Base-by-base conservation (phyloP, 1,140 invertebrate species). In the Chironomus striatipennis region DNA sequence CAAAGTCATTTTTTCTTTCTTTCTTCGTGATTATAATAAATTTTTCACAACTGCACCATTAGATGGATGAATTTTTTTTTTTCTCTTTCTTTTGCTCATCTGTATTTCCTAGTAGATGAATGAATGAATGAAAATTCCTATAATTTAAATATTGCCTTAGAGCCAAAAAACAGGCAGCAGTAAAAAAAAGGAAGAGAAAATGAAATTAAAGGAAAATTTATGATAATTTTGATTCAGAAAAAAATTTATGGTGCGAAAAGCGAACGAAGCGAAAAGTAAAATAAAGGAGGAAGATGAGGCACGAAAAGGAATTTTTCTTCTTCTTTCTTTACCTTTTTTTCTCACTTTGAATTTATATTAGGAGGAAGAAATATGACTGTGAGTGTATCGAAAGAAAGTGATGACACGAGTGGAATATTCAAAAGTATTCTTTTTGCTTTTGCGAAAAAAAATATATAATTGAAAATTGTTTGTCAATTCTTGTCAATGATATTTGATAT, bases 191-290 rank as follows among this genome's bases (percentile, higher is more conserved):
- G 10, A 43, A 47, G 43, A 67, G 7, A 20, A 67, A 67, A 67
- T 67, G 17, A 67, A 67, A 67, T 67, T 67, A 67, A 67, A 67
- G n/a, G 64, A 67, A 67, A 67, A 67, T 67, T 67, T 67, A 67
- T 67, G 64, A 67, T 67, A 67, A 67, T 67, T 67, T 67, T 67
- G 64, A 67, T 67, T 67, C 18, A 15, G 64, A 20, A 67, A 67
- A 17, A 67, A 67, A 67, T 67, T 67, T 67, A 67, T 67, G 64
- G 64, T 67, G 64, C 64, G 64, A 67, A 67, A 67, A 67, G n/a
- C n/a, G 17, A 67, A n/a, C 17, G n/a, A 34, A 34, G 24, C 24
- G 24, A 34, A 34, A 34, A 34, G n/a, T n/a, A n/a, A n/a, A n/a
- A n/a, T n/a, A n/a, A n/a, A n/a, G n/a, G n/a, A n/a, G 7, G 18